A percentile compares a stretch with the other conserved stretches of the same genome.
Conservation (phyloP, 2,113 vertebrate genomes). For the Phalacrocorax aristotelis region DNA sequence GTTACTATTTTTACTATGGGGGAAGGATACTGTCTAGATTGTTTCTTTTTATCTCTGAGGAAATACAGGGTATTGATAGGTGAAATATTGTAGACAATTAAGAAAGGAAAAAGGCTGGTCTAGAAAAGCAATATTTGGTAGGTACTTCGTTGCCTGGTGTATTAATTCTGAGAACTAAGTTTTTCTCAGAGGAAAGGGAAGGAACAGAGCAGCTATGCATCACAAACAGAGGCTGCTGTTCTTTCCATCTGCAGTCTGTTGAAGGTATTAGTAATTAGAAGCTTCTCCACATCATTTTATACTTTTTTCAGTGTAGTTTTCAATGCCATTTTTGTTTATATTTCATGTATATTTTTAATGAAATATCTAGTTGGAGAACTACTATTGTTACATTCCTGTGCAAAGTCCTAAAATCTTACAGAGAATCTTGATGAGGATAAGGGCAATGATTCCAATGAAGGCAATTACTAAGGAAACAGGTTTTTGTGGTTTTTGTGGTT, state of each 20-base stretch:
- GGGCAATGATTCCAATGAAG: not conserved
- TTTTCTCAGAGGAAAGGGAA: slow-evolving; percentile 38
- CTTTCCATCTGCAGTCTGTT: not conserved
- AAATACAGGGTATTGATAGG: slow-evolving; percentile 35
- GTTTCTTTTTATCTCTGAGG: slow-evolving; percentile 48
- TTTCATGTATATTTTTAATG: not conserved
- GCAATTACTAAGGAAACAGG: not conserved
- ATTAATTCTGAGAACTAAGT: slow-evolving; percentile 19
- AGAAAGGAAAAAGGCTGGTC: slow-evolving; percentile 12
- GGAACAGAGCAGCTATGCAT: slow-evolving; percentile 17
- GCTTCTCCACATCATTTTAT: not conserved
- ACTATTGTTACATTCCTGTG: not conserved
- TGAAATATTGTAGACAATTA: slow-evolving; percentile 61
- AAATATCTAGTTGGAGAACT: not conserved
- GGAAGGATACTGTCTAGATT: not conserved
- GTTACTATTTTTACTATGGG: slow-evolving; percentile 53
- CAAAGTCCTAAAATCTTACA: not conserved
- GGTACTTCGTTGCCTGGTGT: not conserved
- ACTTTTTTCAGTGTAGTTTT: not conserved
- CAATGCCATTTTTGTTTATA: not conserved
- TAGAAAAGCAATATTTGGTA: slow-evolving; percentile 38
- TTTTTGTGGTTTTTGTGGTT: too few species aligned
- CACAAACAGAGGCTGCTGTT: not conserved
- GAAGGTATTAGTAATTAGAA: not conserved
- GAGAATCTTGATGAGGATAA: not conserved